Percentiles rank a stretch among this genome's conserved stretches.
Conservation (phyloP, 2,113 vertebrate genomes). For the Rhinolophus ferrumequinum region DNA sequence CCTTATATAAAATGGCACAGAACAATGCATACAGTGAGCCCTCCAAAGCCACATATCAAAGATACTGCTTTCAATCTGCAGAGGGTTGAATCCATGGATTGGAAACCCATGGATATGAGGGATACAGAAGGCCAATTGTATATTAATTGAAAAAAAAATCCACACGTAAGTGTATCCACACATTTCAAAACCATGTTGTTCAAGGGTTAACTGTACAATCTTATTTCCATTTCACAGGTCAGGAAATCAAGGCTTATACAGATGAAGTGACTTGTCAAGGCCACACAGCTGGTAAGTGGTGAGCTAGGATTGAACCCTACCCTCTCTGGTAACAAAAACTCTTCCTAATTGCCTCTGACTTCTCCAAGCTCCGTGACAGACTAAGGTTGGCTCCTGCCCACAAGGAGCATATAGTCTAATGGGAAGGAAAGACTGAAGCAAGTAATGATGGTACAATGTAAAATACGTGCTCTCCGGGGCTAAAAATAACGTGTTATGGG, state of each 20-base stretch:
- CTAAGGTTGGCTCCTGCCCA: not conserved
- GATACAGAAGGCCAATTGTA: not conserved
- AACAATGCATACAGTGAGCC: not conserved
- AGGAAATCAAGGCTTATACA: not conserved
- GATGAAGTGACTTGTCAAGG: not conserved
- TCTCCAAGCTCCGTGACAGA: not conserved
- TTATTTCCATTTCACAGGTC: constrained; percentile 22
- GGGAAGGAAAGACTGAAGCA: not conserved
- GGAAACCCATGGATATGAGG: not conserved
- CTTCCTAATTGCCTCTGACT: not conserved
- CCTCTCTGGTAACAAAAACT: not conserved
- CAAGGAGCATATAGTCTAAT: not conserved
- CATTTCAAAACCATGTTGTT: not conserved
- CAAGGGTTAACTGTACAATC: not conserved
- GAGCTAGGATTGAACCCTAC: not conserved
- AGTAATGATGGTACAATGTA: not conserved
- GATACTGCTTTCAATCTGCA: not conserved
- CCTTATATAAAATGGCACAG: not conserved
- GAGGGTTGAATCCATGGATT: not conserved
- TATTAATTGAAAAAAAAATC: not conserved
- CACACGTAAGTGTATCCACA: not conserved
- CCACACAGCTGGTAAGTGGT: not conserved
- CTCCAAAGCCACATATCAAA: not conserved
- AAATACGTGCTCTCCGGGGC: not conserved
- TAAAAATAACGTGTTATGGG: not conserved